Base-by-base conservation (phyloP, 2,113 vertebrate species). In the Clinocottus analis region DNA sequence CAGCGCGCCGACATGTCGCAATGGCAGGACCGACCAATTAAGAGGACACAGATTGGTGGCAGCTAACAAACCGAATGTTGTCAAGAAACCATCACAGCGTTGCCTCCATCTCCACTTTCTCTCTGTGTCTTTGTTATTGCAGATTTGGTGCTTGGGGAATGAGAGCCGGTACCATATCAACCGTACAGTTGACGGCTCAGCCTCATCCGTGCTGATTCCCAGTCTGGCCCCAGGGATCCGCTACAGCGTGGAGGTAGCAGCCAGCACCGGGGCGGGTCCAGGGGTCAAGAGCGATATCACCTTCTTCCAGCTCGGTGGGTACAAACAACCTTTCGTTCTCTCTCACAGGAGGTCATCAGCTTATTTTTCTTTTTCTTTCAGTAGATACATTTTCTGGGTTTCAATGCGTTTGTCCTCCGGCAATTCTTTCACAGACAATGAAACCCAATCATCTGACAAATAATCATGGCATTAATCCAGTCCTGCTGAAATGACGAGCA, bases 131-230 rank as follows among this genome's bases (percentile, higher is more conserved):
- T 37, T 64, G 27, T 85, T 63, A 47, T 65, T 61, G 27, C 90
- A 99, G 98, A 95, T 99, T 77, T 99, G 98, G 98, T 99, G 98
- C 89, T 94, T 99, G 65, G 98, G 98, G 72, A 99, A 99, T 60
- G 98, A 99, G 89, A 99, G 96, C 37, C 89, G 96, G 13, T 99
- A 97, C 91, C 98, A 99, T 47, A 96, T 99, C 53, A 99, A 99
- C 94, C 97, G 96, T 66, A 97, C 97, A 0, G 98, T 99, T 6
- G 97, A 98, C 2, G 97, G 97, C 13, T 94, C 95, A 21, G 97
- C 96, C 31, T 94, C 97, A 6, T 98, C 97, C 1, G 93, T 97
- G 29, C 90, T 97, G 86, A 98, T 99, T 64, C 96, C 97, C 7
- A 96, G 95, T 43, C 91, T 99, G 69, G 95, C 96, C 68, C 96